phyloP scores from a whole-genome alignment of 2,113 vertebrate species.

The Hyperopisus bebe region DNA sequence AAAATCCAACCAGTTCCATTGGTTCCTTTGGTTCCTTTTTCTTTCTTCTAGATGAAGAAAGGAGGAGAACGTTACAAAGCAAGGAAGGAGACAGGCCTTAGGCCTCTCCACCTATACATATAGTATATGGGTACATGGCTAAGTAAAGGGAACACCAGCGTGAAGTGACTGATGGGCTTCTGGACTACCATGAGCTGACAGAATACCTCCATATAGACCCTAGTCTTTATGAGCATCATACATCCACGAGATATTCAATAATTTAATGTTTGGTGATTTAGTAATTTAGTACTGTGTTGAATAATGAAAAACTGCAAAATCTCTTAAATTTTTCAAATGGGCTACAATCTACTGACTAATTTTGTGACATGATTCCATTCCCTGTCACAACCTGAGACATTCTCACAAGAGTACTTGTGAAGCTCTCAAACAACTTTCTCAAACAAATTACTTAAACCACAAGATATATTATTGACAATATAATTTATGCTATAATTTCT shows the following conservation, averaged over 20 bases:
- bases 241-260: neutral
- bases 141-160: neutral
- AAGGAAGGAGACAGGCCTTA: neutral
- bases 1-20: conserved; percentile 27
- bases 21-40: neutral
- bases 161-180: neutral
- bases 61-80: neutral
- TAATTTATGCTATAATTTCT: too few relatives aligned
- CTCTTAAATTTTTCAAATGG: too few relatives aligned
- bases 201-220: neutral
- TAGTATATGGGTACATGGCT: neutral
- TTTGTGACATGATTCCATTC: too few relatives aligned
- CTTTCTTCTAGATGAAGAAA: neutral
- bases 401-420: too few relatives aligned
- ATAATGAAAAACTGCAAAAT: too few relatives aligned
- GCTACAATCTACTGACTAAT: neutral
- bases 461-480: too few relatives aligned
- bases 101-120: neutral
- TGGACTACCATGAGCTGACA: neutral
- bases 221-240: neutral
- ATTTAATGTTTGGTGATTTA: neutral
- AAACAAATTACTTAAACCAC: too few relatives aligned
- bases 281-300: too few relatives aligned
- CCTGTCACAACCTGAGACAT: too few relatives aligned
- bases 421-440: too few relatives aligned